phyloP scores from a whole-genome alignment of 2,888 invertebrate species.

The Eupithecia pulchellata region DNA sequence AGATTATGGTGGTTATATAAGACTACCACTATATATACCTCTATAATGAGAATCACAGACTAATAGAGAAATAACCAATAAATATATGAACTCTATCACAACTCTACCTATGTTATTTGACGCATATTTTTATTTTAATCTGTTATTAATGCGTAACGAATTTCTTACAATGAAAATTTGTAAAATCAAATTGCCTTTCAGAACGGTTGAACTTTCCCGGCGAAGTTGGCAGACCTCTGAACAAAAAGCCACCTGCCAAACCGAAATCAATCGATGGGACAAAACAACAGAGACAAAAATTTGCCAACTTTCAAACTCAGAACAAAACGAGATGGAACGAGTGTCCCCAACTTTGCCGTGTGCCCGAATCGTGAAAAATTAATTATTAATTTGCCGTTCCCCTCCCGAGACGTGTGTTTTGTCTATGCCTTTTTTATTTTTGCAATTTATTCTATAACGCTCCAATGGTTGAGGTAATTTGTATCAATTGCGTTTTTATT shows the following conservation, averaged over 20 bases:
- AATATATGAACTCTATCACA: neutral
- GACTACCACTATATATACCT: neutral
- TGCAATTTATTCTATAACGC: slow-evolving; percentile 67
- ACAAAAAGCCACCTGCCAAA: slow-evolving; percentile 37
- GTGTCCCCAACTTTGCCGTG: slow-evolving; percentile 68
- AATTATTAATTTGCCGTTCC: slow-evolving; percentile 81
- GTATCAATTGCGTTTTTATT: slow-evolving; percentile 61
- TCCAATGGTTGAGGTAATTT: slow-evolving; percentile 70
- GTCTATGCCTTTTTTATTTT: slow-evolving; percentile 64
- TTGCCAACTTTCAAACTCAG: slow-evolving; percentile 71
- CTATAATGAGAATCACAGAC: too few relatives aligned
- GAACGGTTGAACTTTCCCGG: slow-evolving; percentile 19
- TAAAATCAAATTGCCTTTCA: slow-evolving; percentile 10
- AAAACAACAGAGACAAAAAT: slow-evolving; percentile 65
- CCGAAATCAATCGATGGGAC: slow-evolving; percentile 47
- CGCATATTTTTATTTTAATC: slow-evolving; percentile 15
- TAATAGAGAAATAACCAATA: slow-evolving; percentile 1
- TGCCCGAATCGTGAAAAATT: slow-evolving; percentile 75
- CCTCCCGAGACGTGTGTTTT: slow-evolving; percentile 66
- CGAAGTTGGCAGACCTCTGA: slow-evolving; percentile 29
- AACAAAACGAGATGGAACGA: slow-evolving; percentile 75
- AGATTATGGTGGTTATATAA: neutral
- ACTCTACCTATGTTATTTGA: neutral
- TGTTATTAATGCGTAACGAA: slow-evolving; percentile 50
- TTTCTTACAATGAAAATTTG: neutral